Evolutionary conservation across 2,797 vertebrate species (phyloP), one percentile per base, ranked within the genome.

Genomic region (Brachyrhaphis roseni): DNA sequence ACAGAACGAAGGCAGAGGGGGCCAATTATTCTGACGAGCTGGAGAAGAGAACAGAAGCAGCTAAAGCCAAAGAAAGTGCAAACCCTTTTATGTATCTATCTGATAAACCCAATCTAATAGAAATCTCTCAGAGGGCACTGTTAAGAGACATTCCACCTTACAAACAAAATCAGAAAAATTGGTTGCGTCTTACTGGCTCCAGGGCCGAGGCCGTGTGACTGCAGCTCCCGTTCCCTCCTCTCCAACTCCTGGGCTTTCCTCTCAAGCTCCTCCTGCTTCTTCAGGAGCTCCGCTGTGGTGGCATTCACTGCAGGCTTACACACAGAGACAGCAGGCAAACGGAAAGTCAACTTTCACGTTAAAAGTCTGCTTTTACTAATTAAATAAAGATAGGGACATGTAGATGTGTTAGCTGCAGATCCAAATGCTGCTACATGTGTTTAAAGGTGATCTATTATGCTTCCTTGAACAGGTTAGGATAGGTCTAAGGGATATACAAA

Each of bases 11-110:
- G 98, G 98, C 82, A 99, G 84, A 0, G 98, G 98, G 7, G 98
- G 98, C 98, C 98, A 99, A 78, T 99, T 99, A 89, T 99, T 98
- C 89, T 94, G 96, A 82, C 96, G 95, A 20, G 94, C 98, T 99
- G 88, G 12, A 51, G 31, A 64, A 72, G n/a, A 79, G 11, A 68
- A 74, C 0, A 55, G 2, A 41, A 28, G 23, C 23, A 26, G 0
- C 23, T 45, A 57, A 73, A 49, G 7, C 39, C 20, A 57, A 39
- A 23, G 36, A 53, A 43, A 75, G n/a, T 0, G 15, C 49, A 53
- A 53, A n/a, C 3, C 20, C 39, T 26, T 12, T 68, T 26, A 41
- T 26, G 12, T 43, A 70, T 43, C 41, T n/a, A 45, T 45, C n/a
- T 28, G 13, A 16, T 45, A 16, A 45, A 71, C 68, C 4, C 3